Evolutionary conservation across 2,888 invertebrate genomes (phyloP), one percentile per base, ranked within the genome.

Genomic region (Tipula unca): DNA sequence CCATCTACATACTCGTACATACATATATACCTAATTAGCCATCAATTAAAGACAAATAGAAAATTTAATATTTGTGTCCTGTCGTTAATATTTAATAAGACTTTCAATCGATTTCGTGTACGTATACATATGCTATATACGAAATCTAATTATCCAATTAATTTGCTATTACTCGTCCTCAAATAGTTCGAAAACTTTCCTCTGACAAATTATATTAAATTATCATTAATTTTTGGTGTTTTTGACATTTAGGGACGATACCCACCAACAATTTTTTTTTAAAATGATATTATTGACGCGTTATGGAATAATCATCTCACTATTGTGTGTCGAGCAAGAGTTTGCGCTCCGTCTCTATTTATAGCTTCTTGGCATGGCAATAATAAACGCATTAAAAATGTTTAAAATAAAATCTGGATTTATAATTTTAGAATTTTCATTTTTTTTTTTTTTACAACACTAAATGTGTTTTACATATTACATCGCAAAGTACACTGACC

Each of bases 401-500:
- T 69, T 25, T 20, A 25, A 69, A 32, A 32, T 32, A 48, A 69
- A 69, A 25, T 69, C 13, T 69, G 25, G 69, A 69, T 69, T 69
- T 69, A 25, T 69, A 69, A 69, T 69, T 69, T 69, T 69, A 69
- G 69, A 69, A 69, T 69, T 69, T 69, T 25, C 69, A 69, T 69
- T 69, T 69, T 54, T 54, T 3, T 54, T 20, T 69, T 25, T 69
- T 69, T 69, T 69, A 17, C n/a, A n/a, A n/a, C n/a, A n/a, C n/a
- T n/a, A n/a, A n/a, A n/a, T 82, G n/a, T 82, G 10, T 82, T 82
- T 82, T 82, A 29, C 83, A 35, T 83, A 83, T 83, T 35, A 35
- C 83, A 83, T 32, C 83, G 83, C 83, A 83, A 83, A 83, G 83
- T 83, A 83, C 83, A 83, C 83, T 83, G 83, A 83, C 83, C 83